Percentiles rank a stretch among this genome's conserved stretches.
phyloP scores from a whole-genome alignment of 2,888 invertebrate genomes.

The Hydriomena furcata region DNA sequence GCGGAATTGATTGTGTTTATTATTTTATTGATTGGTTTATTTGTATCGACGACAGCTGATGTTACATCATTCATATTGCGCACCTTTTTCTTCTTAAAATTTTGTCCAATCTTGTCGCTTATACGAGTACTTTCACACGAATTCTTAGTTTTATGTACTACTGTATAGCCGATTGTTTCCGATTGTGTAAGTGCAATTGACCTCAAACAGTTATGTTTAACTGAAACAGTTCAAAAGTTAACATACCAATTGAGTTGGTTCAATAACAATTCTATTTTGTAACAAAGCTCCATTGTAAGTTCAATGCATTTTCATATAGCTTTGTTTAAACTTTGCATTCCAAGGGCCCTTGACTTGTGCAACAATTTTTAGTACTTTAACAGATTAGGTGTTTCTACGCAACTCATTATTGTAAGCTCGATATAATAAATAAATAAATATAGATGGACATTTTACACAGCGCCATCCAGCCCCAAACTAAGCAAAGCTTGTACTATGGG shows the following conservation, averaged over 20 bases:
- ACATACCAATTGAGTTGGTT: slow-evolving; percentile 41
- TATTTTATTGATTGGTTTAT: slow-evolving; percentile 53
- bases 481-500: too few relatives aligned
- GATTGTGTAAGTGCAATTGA: too few relatives aligned
- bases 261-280: slow-evolving; percentile 34
- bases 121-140: too few relatives aligned
- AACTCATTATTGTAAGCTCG: too few relatives aligned
- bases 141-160: too few relatives aligned
- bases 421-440: too few relatives aligned
- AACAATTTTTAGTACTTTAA: slow-evolving; percentile 32
- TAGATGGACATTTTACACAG: too few relatives aligned
- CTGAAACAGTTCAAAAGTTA: slow-evolving; percentile 35
- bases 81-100: not conserved
- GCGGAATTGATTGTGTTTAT: slow-evolving; percentile 56
- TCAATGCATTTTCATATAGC: slow-evolving; percentile 37
- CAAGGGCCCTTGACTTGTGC: slow-evolving; percentile 43
- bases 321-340: slow-evolving; percentile 67
- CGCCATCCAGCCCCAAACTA: too few relatives aligned
- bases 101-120: too few relatives aligned
- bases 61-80: slow-evolving; percentile 27
- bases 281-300: slow-evolving; percentile 41
- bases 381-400: too few relatives aligned
- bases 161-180: too few relatives aligned
- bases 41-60: slow-evolving; percentile 22
- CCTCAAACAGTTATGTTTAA: not conserved